Percentiles rank a stretch among this genome's conserved stretches.
phyloP scores from a whole-genome alignment of 2,113 vertebrate species.

The Hippoglossus stenolepis region DNA sequence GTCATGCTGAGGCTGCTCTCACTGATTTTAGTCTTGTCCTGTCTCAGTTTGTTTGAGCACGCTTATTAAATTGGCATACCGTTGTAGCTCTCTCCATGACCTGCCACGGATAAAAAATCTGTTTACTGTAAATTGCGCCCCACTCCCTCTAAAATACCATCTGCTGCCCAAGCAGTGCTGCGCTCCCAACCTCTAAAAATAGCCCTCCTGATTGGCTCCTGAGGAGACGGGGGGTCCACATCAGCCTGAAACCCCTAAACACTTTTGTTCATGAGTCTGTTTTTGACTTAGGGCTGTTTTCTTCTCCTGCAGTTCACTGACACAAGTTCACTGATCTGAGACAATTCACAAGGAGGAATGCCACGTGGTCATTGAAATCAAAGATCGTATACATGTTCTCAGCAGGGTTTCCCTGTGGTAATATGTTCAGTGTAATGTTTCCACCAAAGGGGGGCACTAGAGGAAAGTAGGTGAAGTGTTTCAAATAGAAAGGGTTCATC shows the following conservation, averaged over 20 bases:
- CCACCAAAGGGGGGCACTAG: neutral
- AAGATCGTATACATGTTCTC: neutral
- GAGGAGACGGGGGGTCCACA: constrained; percentile 64
- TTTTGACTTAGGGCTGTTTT: constrained; percentile 41
- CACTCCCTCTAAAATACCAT: constrained; percentile 88
- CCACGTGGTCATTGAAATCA: neutral
- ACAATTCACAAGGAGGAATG: neutral
- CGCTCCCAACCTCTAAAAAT: constrained; percentile 82
- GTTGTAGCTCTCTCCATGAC: constrained; percentile 87
- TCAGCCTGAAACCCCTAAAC: constrained; percentile 50
- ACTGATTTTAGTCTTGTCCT: constrained; percentile 56
- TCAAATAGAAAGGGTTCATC: neutral
- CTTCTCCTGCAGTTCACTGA: constrained; percentile 3
- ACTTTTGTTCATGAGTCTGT: constrained; percentile 35
- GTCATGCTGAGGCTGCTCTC: constrained; percentile 48
- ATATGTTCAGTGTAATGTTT: neutral
- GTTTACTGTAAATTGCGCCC: constrained; percentile 93
- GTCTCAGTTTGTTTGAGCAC: constrained; percentile 73
- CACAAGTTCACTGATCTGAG: constrained; percentile 25
- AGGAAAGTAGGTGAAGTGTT: neutral
- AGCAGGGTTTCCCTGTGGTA: too few species aligned
- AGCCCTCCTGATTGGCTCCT: constrained; percentile 78
- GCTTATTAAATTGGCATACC: constrained; percentile 78
- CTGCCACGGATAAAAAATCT: constrained; percentile 95
- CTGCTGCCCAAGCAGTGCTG: constrained; percentile 83